Conservation (phyloP, 2,888 invertebrate species). For the Onthophagus sagittarius region DNA sequence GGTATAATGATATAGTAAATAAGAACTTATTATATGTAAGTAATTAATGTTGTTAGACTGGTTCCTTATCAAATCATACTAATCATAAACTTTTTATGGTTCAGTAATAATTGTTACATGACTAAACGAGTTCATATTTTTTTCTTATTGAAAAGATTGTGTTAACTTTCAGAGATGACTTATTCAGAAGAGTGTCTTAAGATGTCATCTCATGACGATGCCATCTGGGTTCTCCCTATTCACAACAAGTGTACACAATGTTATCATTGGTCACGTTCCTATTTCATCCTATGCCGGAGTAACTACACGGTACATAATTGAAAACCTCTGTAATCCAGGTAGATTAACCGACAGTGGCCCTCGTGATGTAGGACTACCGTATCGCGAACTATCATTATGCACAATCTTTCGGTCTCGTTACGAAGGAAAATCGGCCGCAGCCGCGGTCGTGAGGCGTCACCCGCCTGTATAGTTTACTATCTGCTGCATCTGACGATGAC, state of each 20-base stretch:
- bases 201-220: neutral
- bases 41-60: neutral
- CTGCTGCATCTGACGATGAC: neutral
- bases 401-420: neutral
- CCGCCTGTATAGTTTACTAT: neutral
- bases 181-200: neutral
- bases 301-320: neutral
- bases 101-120: too few species aligned
- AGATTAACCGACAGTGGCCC: neutral
- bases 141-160: neutral
- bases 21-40: neutral
- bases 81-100: too few species aligned
- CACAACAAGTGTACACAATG: neutral
- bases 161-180: neutral
- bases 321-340: neutral
- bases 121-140: too few species aligned
- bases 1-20: too few species aligned
- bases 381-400: neutral
- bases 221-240: neutral
- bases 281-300: neutral
- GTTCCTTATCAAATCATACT: too few species aligned
- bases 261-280: neutral
- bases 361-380: constrained; percentile 4
- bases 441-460: neutral
- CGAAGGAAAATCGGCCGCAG: neutral